Evolutionary conservation across 2,113 vertebrate genomes (phyloP), one percentile per base, ranked within the genome.

Genomic region (Aspiorhynchus laticeps): DNA sequence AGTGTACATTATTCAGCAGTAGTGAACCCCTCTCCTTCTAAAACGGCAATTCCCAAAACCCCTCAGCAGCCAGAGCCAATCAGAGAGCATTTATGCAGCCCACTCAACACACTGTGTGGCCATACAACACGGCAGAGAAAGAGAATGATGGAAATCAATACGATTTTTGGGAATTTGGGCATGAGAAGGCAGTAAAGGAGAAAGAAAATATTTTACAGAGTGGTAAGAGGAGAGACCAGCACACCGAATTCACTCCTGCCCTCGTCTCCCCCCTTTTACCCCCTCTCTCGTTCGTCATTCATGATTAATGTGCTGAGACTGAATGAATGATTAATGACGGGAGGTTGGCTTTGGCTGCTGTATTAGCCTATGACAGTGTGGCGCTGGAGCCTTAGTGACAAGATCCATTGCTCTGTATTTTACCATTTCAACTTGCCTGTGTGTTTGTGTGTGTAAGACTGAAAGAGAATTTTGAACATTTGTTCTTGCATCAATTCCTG

Each of bases 281-380:
- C 56, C 51, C 33, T 86, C 76, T 78, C 76, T 84, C 36, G 80
- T 87, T 78, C 74, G 88, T 87, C 71, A 88, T 91, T 93, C 92
- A 94, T 95, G 91, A 94, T 94, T 95, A 94, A 94, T 95, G 92
- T 81, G 63, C 83, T 86, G 91, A 92, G 91, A 88, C 93, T 91
- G 89, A 91, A 94, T 95, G 91, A 94, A 95, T 94, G 93, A 94
- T 95, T 94, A 91, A 95, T 94, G 90, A 88, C 78, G 87, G 87
- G 90, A 92, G 92, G 87, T 73, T 61, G 85, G 87, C n/a, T 93
- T 93, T 90, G 90, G 90, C 92, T 93, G 78, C 90, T 75, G 91
- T 91, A 91, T 92, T 92, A 91, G 89, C 92, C 92, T 92, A 93
- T 93, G 92, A 61, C 65, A 80, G 38, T 76, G 56, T 85, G 69